Evolutionary conservation across 2,888 invertebrate species (phyloP).

Genomic region (Spodoptera exigua): DNA sequence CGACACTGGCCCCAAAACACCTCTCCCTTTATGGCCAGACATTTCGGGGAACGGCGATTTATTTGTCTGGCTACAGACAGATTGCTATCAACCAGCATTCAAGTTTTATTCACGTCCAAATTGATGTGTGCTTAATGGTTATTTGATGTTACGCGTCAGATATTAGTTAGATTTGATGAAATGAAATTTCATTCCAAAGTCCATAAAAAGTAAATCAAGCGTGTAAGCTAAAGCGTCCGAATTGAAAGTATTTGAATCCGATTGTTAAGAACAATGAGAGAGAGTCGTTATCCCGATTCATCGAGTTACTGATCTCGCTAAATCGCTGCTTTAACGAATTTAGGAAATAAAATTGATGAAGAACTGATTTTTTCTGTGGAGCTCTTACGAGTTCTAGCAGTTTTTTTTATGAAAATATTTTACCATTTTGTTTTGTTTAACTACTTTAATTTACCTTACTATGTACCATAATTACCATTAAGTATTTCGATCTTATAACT

Average conservation of each 20-base stretch:
- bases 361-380: slow-evolving; percentile 1
- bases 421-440: too few relatives aligned
- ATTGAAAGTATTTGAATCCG: slow-evolving; percentile 14
- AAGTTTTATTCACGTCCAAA: slow-evolving; percentile 38
- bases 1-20: slow-evolving; percentile 70
- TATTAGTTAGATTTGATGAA: slow-evolving; percentile 33
- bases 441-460: not conserved
- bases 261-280: slow-evolving; percentile 10
- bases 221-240: slow-evolving; percentile 21
- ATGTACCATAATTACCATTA: slow-evolving; percentile 5
- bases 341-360: slow-evolving; percentile 7
- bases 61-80: slow-evolving; percentile 74
- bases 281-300: slow-evolving; percentile 15
- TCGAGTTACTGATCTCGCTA: slow-evolving; percentile 26
- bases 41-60: slow-evolving; percentile 77
- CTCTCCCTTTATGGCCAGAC: slow-evolving; percentile 73
- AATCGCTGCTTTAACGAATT: slow-evolving; percentile 16
- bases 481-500: slow-evolving; percentile 19
- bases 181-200: slow-evolving; percentile 26
- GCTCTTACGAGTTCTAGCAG: too few relatives aligned
- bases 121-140: slow-evolving; percentile 23
- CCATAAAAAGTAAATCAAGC: slow-evolving; percentile 24
- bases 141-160: slow-evolving; percentile 28
- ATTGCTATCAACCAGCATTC: slow-evolving; percentile 62
- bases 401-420: too few relatives aligned